Base-by-base conservation (phyloP, 2,797 vertebrate species). In the Poecilia velifera region DNA sequence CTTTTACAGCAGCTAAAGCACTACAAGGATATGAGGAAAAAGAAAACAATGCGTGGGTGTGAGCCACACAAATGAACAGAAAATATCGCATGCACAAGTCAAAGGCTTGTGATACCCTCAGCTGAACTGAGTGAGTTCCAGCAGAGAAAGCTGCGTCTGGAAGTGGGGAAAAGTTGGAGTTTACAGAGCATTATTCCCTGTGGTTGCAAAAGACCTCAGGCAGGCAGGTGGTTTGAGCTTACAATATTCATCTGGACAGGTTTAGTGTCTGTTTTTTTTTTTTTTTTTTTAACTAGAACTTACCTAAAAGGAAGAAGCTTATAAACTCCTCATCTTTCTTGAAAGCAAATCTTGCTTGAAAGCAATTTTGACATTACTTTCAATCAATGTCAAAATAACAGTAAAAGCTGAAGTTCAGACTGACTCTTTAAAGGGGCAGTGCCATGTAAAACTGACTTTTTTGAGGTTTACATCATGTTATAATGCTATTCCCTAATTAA, bases 181-280 rank as follows among this genome's bases (percentile, higher is more conserved):
- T 75, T 72, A 64, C 36, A 41, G 72, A 53, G 25, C 47, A 9
- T 13, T 66, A 31, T 73, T 53, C 57, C n/a, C 49, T 22, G 12
- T 36, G 20, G 62, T 36, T 49, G 34, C 62, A 72, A 51, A 80
- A 76, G 75, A 59, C 73, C 71, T 76, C 20, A 78, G 81, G 74
- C 46, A 68, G 31, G 12, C 45, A 62, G 28, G 8, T 76, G 25
- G 62, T 16, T 76, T 45, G 22, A 51, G 22, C 25, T 64, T 13
- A 41, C 1, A 4, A 41, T 41, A 68, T 25, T 68, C 7, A 25
- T 41, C 39, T 25, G 4, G 64, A 43, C 9, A 39, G 47, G 72
- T 6, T 73, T n/a, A 22, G 2, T 41, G 20, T 55, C 43, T 7
- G 76, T n/a, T 6, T 31, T 62, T 36, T 1, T 31, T 62, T 36